phyloP scores from a whole-genome alignment of 2,113 vertebrate species.

The Paradoxurus hermaphroditus region DNA sequence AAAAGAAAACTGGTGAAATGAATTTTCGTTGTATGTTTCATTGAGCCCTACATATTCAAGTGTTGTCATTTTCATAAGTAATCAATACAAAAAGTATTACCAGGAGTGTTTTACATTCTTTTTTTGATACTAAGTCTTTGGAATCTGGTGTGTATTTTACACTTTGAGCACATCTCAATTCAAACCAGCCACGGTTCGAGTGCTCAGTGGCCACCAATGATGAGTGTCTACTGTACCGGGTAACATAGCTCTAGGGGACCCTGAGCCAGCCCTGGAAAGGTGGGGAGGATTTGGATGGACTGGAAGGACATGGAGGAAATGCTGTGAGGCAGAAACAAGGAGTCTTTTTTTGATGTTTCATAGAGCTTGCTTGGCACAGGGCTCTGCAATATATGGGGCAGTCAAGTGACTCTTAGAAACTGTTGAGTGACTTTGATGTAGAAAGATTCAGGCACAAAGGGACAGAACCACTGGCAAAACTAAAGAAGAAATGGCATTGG shows the following conservation, averaged over 20 bases:
- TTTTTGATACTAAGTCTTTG: background rate
- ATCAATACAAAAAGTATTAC: background rate
- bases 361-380: too few relatives aligned
- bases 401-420: background rate
- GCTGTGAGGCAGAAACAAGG: background rate
- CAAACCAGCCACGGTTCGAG: background rate
- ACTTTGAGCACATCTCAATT: background rate
- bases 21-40: background rate
- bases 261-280: background rate
- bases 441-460: background rate
- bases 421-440: background rate
- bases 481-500: background rate
- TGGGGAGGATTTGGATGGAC: background rate
- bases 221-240: fast-evolving
- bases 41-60: background rate
- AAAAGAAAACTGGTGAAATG: background rate
- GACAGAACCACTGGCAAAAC: background rate
- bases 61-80: background rate
- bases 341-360: background rate
- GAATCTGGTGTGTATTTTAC: background rate
- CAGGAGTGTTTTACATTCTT: background rate
- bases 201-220: background rate
- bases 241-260: too few relatives aligned
- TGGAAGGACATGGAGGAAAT: too few relatives aligned
- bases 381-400: fast-evolving